Conservation (phyloP, 2,113 vertebrate species). For the Piprites chloris region DNA sequence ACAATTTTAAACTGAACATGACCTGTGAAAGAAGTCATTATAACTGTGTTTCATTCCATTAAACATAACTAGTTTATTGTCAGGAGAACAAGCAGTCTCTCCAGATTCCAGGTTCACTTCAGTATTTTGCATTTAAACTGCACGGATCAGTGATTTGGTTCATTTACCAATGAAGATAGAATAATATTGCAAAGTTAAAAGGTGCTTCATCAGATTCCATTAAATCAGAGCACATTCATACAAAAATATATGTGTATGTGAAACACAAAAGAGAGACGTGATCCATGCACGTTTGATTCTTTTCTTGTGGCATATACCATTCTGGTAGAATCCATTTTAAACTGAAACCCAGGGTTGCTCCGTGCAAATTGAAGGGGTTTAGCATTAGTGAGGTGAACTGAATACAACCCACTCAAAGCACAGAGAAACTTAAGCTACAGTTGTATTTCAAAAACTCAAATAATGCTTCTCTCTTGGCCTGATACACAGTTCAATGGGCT, state of each 20-base stretch:
- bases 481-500: neutral
- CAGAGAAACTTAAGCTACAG: neutral
- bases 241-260: neutral
- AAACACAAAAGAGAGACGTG: neutral
- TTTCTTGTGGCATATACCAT: neutral
- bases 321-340: neutral
- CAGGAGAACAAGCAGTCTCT: constrained; percentile 75
- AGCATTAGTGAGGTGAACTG: neutral
- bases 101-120: constrained; percentile 71
- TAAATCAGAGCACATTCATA: constrained; percentile 63
- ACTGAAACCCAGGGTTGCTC: neutral
- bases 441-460: neutral
- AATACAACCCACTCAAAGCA: neutral
- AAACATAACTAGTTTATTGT: constrained; percentile 81
- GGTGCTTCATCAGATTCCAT: constrained; percentile 76
- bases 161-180: constrained; percentile 79
- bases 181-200: constrained; percentile 78
- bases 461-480: neutral
- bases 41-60: constrained; percentile 82
- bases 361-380: fast-evolving
- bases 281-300: neutral
- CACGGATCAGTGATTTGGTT: constrained; percentile 75
- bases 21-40: constrained; percentile 81
- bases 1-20: constrained; percentile 77
- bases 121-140: constrained; percentile 77